Evolutionary conservation across 2,797 vertebrate genomes (phyloP).

Genomic region (Manis crassicaudata): DNA sequence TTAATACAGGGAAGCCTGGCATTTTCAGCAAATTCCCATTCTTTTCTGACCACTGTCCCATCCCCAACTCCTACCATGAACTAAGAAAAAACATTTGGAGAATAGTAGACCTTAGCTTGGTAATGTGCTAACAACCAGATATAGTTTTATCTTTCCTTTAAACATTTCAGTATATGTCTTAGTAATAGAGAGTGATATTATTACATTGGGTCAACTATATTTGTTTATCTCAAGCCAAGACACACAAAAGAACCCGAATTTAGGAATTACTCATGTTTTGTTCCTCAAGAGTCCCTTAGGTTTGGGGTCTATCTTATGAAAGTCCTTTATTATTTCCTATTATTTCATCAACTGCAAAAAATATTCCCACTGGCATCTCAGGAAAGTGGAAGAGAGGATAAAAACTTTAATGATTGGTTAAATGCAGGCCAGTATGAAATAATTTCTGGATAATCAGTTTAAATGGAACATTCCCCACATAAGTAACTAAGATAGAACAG

Average conservation of each 20-base stretch:
- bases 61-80: background rate
- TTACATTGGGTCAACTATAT: background rate
- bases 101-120: background rate
- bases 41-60: background rate
- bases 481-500: background rate
- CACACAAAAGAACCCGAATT: background rate
- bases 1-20: background rate
- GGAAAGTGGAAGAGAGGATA: background rate
- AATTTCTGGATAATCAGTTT: background rate
- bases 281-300: background rate
- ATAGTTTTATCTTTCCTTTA: background rate
- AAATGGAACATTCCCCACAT: background rate
- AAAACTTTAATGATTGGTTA: background rate
- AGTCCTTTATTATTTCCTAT: background rate
- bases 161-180: background rate
- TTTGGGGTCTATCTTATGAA: constrained; percentile 19
- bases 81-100: background rate
- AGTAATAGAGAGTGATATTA: background rate
- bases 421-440: background rate
- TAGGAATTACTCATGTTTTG: background rate
- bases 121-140: background rate
- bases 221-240: background rate
- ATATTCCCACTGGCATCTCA: background rate
- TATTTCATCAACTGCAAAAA: constrained; percentile 15
- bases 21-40: constrained; percentile 4